Evolutionary conservation across 2,797 vertebrate genomes (phyloP).

Genomic region (Antrozous pallidus): DNA sequence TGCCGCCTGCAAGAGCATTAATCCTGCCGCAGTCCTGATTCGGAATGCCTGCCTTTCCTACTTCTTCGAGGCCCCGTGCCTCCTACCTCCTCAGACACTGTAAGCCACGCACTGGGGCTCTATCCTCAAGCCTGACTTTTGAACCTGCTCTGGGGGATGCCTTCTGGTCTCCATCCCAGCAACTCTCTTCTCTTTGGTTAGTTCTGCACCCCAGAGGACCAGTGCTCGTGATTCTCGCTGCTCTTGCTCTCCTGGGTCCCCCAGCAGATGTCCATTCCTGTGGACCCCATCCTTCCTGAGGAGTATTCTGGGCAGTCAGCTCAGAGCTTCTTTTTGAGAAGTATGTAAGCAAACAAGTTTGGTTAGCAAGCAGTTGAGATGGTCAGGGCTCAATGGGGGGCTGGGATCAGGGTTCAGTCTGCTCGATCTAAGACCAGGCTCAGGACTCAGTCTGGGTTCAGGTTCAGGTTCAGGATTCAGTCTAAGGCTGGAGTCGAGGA

Average conservation of each 20-base stretch:
- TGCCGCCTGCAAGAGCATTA: neutral
- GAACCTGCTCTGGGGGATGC: neutral
- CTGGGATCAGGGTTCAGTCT: neutral
- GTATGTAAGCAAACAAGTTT: neutral
- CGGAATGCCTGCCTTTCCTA: neutral
- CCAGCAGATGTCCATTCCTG: accelerated
- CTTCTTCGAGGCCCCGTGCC: neutral
- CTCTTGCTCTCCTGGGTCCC: neutral
- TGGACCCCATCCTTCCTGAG: neutral
- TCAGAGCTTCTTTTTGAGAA: neutral
- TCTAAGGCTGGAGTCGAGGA: neutral
- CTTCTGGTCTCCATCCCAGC: neutral
- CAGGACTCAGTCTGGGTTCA: neutral
- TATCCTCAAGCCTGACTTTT: neutral
- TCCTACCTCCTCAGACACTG: neutral
- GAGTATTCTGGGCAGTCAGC: neutral
- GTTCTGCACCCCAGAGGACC: neutral
- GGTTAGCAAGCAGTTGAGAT: neutral
- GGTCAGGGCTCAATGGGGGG: neutral
- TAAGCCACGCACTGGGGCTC: neutral
- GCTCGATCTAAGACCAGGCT: neutral
- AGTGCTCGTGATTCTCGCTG: neutral
- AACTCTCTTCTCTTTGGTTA: neutral
- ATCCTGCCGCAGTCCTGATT: neutral
- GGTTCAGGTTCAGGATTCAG: neutral